phyloP scores from a whole-genome alignment of 2,888 invertebrate species.

The Nycteola revayana region DNA sequence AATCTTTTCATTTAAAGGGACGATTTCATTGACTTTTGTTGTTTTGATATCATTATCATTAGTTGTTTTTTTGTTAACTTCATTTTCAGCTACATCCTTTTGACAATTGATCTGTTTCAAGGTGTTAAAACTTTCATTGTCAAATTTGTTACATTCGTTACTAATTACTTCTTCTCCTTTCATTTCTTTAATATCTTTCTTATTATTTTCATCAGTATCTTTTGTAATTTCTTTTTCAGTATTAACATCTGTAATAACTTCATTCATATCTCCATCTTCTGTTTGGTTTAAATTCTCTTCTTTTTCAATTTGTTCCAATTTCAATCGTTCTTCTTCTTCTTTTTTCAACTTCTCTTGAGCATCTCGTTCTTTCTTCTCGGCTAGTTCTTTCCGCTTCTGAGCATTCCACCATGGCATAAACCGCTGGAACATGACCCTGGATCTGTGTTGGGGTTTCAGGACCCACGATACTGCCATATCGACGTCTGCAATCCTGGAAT shows the following conservation, averaged over 20 bases:
- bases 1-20: slow-evolving; percentile 16
- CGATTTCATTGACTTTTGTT: slow-evolving; percentile 3
- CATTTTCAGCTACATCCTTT: too few species aligned
- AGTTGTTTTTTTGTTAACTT: background rate
- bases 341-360: slow-evolving; percentile 29
- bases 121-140: too few species aligned
- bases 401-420: slow-evolving; percentile 78
- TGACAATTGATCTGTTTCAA: too few species aligned
- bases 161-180: too few species aligned
- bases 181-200: background rate
- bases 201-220: background rate
- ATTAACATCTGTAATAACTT: background rate
- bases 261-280: background rate
- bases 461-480: slow-evolving; percentile 77
- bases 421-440: slow-evolving; percentile 73
- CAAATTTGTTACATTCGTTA: too few species aligned
- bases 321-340: slow-evolving; percentile 12
- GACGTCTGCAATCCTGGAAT: slow-evolving; percentile 72
- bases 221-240: background rate
- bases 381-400: slow-evolving; percentile 57
- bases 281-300: background rate
- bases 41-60: background rate
- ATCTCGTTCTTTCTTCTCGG: slow-evolving; percentile 52
- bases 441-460: slow-evolving; percentile 72
- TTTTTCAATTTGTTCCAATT: slow-evolving; percentile 3